Evolutionary conservation across 2,888 invertebrate species (phyloP), one percentile per base, ranked within the genome.

Genomic region (Dugesia japonica): DNA sequence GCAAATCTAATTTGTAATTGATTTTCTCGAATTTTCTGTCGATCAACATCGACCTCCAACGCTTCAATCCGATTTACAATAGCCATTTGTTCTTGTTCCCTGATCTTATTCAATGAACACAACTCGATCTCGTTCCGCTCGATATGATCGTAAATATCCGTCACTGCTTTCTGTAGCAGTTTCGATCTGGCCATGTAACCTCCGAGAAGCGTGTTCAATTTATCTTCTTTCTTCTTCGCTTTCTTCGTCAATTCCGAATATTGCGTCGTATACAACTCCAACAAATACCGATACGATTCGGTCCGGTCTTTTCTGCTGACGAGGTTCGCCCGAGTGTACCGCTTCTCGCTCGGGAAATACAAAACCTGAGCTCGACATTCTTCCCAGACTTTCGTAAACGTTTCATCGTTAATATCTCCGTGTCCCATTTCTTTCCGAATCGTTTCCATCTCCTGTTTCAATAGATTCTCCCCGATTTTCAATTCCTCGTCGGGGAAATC

Each of bases 201-300:
- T 9, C 91, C 95, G 1, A 95, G 90, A n/a, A 97, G 87, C 77
- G 97, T 91, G 85, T 94, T 90, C 28, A 98, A 86, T 86, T 94
- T 97, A 85, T 95, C 97, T 85, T 99, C 98, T 88, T 94, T 90
- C 86, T 95, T 98, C 0, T 92, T 92, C 74, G 97, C 95, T 77
- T 90, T 89, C 85, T 95, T 97, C 0, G 97, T 95, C 85, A 97
- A 93, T 80, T 90, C 90, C 0, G 92, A 91, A 97, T 99, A 98
- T 85, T 94, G 94, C 78, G 89, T 89, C 79, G 95, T 88, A 85
- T 97, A 94, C 33, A 20, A 20, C 81, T 97, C 95, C 38, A 97
- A 85, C 79, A 91, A 87, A 82, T 94, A 92, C 82, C 95, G 94
- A 0, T 91, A 89, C 0, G 94, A 92, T 83, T 97, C 94, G 76